Evolutionary conservation across 1,140 invertebrate genomes (phyloP), one percentile per base, ranked within the genome.

Genomic region (Rhynchophorus ferrugineus): DNA sequence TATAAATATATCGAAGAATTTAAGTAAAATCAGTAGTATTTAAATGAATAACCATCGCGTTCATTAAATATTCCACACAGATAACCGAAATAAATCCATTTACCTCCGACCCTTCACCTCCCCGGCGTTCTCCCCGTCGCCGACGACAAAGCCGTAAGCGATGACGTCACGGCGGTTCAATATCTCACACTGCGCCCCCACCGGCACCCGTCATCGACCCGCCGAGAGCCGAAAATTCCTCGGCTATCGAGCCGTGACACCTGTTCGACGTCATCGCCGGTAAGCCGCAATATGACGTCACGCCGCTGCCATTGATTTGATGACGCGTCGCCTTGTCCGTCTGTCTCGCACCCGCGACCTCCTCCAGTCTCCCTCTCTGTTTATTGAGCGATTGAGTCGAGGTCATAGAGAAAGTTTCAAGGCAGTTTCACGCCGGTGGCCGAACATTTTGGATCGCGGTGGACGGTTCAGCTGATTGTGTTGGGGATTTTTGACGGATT

Each of bases 381-480:
- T 44, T 45, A 49, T 42, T 51, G 48, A 55, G 61, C 61, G 57
- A 53, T 56, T 54, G 57, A 58, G 54, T 57, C 61, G 61, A 66
- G 61, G 61, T 65, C 61, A 64, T 51, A 59, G 62, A 58, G 64
- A 66, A 66, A 66, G 64, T 65, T 62, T 62, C 63, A 60, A 54
- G 59, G 57, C 60, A 63, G 61, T 61, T 54, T 45, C 19, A 33
- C 33, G 39, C 43, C 44, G 53, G 57, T 33, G 48, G 54, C 44
- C 54, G 29, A 47, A 56, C 37, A 34, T 37, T 36, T 38, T 44
- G 56, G 52, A 49, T 46, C 36, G 49, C 39, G 52, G 50, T 53
- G n/a, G 22, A 16, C 44, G 21, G 42, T 52, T 53, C 56, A 61
- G 50, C 58, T 49, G 57, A 49, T 20, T 11, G 7, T 34, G 17